Conservation (phyloP, 2,888 invertebrate genomes). For the Drosophila niveifrons region DNA sequence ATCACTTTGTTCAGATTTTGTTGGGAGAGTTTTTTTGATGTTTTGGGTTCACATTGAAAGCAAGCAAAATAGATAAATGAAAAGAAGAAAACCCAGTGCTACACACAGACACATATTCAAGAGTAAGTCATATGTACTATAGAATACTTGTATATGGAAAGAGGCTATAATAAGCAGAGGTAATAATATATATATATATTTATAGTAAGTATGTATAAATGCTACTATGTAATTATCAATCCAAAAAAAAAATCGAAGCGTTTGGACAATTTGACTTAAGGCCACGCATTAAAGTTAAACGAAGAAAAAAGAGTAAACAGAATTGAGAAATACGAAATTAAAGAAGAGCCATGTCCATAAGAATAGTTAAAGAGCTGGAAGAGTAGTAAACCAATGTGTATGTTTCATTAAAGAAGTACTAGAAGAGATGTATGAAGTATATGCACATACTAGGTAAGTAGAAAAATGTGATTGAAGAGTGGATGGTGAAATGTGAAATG, state of each 20-base stretch:
- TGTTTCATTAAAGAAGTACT: not conserved
- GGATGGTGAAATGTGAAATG: not conserved
- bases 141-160: not conserved
- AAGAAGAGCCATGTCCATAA: conserved; percentile 8
- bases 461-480: not conserved
- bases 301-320: conserved; percentile 21
- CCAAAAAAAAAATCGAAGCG: conserved; percentile 41
- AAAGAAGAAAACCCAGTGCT: not conserved
- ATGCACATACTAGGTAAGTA: not conserved
- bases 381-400: not conserved
- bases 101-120: not conserved
- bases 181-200: not conserved
- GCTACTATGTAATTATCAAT: conserved; percentile 14
- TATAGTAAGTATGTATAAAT: conserved; percentile 15
- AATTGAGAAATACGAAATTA: conserved; percentile 1
- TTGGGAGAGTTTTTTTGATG: not conserved
- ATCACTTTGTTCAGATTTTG: not conserved
- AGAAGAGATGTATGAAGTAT: too few relatives aligned
- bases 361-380: not conserved
- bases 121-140: not conserved
- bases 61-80: not conserved
- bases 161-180: not conserved
- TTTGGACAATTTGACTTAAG: conserved; percentile 43
- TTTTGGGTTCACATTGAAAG: not conserved
- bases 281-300: conserved; percentile 50